Base-by-base conservation (phyloP, 2,888 invertebrate species). In the Melolontha melolontha region DNA sequence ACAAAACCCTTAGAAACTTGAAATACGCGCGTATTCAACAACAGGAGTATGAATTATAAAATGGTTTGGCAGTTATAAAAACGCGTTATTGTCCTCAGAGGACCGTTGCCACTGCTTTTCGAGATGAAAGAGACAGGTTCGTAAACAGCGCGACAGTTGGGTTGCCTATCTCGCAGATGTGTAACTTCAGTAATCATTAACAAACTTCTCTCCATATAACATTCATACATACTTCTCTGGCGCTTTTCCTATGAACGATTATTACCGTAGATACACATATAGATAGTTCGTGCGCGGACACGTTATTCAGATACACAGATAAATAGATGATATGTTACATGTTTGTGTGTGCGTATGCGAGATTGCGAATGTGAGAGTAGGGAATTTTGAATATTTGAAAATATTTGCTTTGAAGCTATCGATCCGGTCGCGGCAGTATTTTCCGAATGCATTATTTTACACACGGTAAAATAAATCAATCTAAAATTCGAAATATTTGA, bases 141-240 rank as follows among this genome's bases (percentile, higher is more conserved):
- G 66, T 67, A 52, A 52, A 29, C 59, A 69, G 50, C 59, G 34
- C 68, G 74, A 70, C 68, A 74, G 70, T 72, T 73, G 71, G 73
- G 73, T 74, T 72, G 73, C 73, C 70, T 73, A 73, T 68, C 70
- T 66, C 44, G 63, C 67, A 55, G 69, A 69, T 67, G 55, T 51
- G 17, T 49, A 52, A 50, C 47, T 62, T 47, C 59, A 47, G 47
- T 29, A 47, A 47, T 34, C 14, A 34, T 47, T 62, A 29, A 44
- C 44, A 47, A 59, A 62, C 34, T 44, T 44, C 29, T 34, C 16
- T 47, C 4, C 5, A 14, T 14, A 8, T 11, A 16, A 49, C 34
- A 34, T 34, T 5, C 34, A 10, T 34, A 34, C 34, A 34, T 34
- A 34, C 34, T 34, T 34, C 34, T 34, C 34, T 10, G 34, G 34